Conservation (phyloP, 2,797 vertebrate genomes). For the Danio aesculapii region DNA sequence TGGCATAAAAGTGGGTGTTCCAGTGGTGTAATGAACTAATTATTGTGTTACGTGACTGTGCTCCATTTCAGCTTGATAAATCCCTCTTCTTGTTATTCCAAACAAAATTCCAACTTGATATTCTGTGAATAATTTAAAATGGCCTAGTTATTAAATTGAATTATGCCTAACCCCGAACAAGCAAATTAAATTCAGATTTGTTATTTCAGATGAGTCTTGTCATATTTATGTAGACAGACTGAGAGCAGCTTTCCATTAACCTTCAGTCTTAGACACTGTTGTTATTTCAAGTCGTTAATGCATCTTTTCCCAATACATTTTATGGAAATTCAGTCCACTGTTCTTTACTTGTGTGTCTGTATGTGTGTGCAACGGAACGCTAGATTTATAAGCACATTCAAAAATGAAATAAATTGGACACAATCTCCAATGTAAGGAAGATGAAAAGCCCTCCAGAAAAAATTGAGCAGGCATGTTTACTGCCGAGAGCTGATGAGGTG, state of each 20-base stretch:
- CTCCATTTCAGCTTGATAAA: background rate
- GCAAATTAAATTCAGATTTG: background rate
- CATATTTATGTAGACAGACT: background rate
- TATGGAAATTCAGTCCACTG: background rate
- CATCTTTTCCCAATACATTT: background rate
- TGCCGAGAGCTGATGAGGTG: slow-evolving; percentile 21
- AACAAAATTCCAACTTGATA: background rate
- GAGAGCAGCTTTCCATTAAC: background rate
- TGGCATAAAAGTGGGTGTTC: background rate
- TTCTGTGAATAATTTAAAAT: background rate
- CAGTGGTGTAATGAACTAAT: background rate
- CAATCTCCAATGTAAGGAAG: background rate
- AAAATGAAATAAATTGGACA: slow-evolving; percentile 22
- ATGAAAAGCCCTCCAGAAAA: slow-evolving; percentile 5
- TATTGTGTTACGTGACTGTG: background rate
- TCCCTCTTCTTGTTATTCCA: background rate
- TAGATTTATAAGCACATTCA: slow-evolving; percentile 6
- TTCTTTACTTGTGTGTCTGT: background rate
- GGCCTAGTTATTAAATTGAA: background rate
- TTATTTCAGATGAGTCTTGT: background rate
- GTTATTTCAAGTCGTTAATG: background rate
- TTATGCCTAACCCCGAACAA: background rate
- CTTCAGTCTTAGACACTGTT: slow-evolving; percentile 1
- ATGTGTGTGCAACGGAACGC: background rate
- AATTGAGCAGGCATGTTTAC: slow-evolving; percentile 27